Evolutionary conservation across 2,888 invertebrate species (phyloP).

Genomic region (Entomobrya multifasciata): DNA sequence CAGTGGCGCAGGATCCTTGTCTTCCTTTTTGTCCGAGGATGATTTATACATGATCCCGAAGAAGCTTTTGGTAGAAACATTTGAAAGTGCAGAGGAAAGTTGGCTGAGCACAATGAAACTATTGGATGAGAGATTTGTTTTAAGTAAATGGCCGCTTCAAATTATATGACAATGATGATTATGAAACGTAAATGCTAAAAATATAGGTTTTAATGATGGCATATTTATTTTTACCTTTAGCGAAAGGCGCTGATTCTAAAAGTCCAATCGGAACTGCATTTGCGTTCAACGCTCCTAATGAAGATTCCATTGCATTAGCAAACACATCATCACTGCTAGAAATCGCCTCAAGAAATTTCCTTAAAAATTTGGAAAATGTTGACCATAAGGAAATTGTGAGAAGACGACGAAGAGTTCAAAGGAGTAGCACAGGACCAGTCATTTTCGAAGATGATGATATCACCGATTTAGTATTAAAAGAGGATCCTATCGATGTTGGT

Average conservation of each 20-base stretch:
- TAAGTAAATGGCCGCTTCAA: slow-evolving; percentile 83
- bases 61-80: slow-evolving; percentile 87
- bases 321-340: slow-evolving; percentile 93
- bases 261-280: slow-evolving; percentile 93
- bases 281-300: slow-evolving; percentile 94
- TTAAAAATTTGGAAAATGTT: slow-evolving; percentile 84
- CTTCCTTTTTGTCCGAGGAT: slow-evolving; percentile 32
- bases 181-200: too few relatives aligned
- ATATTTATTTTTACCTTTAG: slow-evolving; percentile 82
- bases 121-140: slow-evolving; percentile 56
- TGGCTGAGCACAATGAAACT: slow-evolving; percentile 83
- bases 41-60: slow-evolving; percentile 71
- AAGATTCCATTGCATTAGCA: slow-evolving; percentile 90
- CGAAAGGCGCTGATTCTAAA: slow-evolving; percentile 91
- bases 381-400: slow-evolving; percentile 10
- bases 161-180: background rate
- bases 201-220: background rate
- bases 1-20: slow-evolving; percentile 13
- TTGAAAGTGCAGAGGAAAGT: slow-evolving; percentile 90
- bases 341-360: slow-evolving; percentile 91
- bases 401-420: slow-evolving; percentile 21
- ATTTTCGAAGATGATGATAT: slow-evolving; percentile 62
- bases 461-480: background rate
- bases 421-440: slow-evolving; percentile 74
- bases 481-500: slow-evolving; percentile 18